Conservation (phyloP, 2,797 vertebrate genomes). For the Diplodus sargus region DNA sequence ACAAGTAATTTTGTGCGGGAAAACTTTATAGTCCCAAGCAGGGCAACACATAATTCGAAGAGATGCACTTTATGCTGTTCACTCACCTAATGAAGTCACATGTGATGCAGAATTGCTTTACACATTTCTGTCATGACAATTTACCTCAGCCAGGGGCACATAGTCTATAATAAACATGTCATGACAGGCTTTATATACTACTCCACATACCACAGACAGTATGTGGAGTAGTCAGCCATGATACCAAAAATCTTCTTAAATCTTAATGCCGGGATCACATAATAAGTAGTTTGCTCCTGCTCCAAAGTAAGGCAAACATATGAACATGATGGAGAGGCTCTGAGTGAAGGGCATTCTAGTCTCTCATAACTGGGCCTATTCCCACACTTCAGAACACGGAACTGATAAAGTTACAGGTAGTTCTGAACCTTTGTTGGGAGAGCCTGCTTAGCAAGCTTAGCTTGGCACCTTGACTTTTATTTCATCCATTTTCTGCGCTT, state of each 20-base stretch:
- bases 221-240: slow-evolving; percentile 13
- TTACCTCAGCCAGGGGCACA: slow-evolving; percentile 10
- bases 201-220: slow-evolving; percentile 21
- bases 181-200: slow-evolving; percentile 27
- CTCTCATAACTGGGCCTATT: too few species aligned
- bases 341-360: too few species aligned
- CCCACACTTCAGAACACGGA: too few species aligned
- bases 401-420: too few species aligned
- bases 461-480: too few species aligned
- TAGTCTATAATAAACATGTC: slow-evolving; percentile 49
- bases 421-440: too few species aligned
- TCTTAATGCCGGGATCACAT: slow-evolving; percentile 30
- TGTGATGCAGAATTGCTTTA: neutral
- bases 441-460: too few species aligned
- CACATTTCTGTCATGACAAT: slow-evolving; percentile 26
- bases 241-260: slow-evolving; percentile 16
- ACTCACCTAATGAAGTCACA: slow-evolving; percentile 3
- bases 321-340: neutral
- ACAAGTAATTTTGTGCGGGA: neutral
- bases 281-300: slow-evolving; percentile 33
- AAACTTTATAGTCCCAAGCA: neutral
- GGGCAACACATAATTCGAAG: neutral
- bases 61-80: neutral
- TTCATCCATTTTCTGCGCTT: too few species aligned
- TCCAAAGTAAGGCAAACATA: neutral